These are phyloP conservation scores for Frieseomelitta varia DNA, from an alignment of 1,140 invertebrate genomes.

Conservation along the genomic window DNA sequence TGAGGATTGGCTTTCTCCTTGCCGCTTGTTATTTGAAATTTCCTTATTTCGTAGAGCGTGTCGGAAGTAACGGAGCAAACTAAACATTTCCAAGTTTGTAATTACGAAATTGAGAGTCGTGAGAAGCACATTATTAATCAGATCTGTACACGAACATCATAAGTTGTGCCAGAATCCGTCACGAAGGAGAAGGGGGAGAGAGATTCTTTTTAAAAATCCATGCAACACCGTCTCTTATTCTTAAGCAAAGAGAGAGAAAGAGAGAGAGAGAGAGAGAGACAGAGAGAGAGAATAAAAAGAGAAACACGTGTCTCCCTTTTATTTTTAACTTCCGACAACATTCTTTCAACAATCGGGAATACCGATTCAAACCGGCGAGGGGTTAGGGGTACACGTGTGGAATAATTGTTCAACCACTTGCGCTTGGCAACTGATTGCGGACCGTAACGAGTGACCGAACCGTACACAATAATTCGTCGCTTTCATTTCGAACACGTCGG, in stretches of 20 bases:
- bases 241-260: too few species aligned
- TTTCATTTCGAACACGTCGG: too few species aligned
- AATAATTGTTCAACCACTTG: slow-evolving; percentile 32
- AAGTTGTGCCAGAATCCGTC: background rate
- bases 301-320: too few species aligned
- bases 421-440: too few species aligned
- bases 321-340: background rate
- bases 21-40: background rate
- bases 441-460: too few species aligned
- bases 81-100: background rate
- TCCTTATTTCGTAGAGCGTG: background rate
- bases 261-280: too few species aligned
- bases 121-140: background rate
- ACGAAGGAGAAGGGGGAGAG: background rate
- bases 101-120: background rate
- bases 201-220: background rate
- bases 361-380: too few species aligned
- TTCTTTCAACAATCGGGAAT: background rate
- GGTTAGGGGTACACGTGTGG: background rate
- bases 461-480: too few species aligned
- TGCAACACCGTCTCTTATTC: background rate
- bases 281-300: too few species aligned
- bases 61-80: background rate
- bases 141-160: background rate
- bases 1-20: background rate